A percentile compares a stretch with the other conserved stretches of the same genome.
Conservation (phyloP, 2,888 invertebrate species). For the Sphinx pinastri region DNA sequence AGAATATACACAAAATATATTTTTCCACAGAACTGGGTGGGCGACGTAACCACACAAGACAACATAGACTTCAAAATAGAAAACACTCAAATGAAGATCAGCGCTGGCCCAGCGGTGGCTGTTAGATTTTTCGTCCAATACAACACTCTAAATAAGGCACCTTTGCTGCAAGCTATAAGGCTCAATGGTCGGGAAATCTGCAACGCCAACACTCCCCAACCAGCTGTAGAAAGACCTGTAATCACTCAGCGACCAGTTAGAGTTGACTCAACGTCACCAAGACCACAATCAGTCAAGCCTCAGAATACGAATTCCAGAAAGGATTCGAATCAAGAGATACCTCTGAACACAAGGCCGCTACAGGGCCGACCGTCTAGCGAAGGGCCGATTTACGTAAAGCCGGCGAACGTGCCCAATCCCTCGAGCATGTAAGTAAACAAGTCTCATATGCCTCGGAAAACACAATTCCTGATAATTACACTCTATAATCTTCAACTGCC, state of each 20-base stretch:
- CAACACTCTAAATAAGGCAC: slow-evolving; percentile 73
- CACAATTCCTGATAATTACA: too few species aligned
- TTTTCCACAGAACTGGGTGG: slow-evolving; percentile 81
- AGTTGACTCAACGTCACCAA: slow-evolving; percentile 32
- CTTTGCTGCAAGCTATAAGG: slow-evolving; percentile 75
- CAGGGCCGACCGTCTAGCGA: slow-evolving; percentile 52
- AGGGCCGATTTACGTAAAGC: slow-evolving; percentile 66
- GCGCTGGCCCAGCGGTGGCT: slow-evolving; percentile 81
- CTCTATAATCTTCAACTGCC: too few species aligned
- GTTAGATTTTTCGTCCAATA: slow-evolving; percentile 86
- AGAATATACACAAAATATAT: not conserved
- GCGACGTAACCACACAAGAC: slow-evolving; percentile 83
- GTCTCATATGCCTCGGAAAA: slow-evolving; percentile 5
- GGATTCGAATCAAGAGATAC: slow-evolving; percentile 54
- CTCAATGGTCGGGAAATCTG: slow-evolving; percentile 85
- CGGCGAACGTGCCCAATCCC: slow-evolving; percentile 54
- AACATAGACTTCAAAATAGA: slow-evolving; percentile 85
- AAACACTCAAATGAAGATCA: slow-evolving; percentile 82
- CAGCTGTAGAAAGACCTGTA: slow-evolving; percentile 52
- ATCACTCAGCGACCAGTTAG: slow-evolving; percentile 29
- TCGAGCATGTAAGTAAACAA: slow-evolving; percentile 66
- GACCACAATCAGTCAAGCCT: slow-evolving; percentile 31
- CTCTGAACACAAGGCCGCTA: slow-evolving; percentile 57
- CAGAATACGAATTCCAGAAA: slow-evolving; percentile 30
- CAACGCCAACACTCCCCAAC: slow-evolving; percentile 68